Conservation (phyloP, 1,140 invertebrate genomes). For the Drosophila santomea region DNA sequence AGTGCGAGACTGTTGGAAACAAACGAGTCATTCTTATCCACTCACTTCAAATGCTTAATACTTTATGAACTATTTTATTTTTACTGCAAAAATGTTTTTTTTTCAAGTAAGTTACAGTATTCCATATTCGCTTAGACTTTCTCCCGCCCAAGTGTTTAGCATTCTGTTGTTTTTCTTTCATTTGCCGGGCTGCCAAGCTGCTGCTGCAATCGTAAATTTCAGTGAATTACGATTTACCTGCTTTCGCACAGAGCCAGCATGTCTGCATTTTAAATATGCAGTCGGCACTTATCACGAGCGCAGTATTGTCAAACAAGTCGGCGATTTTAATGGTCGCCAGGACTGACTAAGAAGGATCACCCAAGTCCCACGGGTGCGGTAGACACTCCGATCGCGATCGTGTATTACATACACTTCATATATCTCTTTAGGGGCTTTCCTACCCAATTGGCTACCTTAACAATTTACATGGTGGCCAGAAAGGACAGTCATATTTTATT, state of each 20-base stretch:
- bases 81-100: no score
- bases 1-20: no score
- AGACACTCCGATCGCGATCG: conserved; percentile 3
- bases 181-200: conserved; percentile 36
- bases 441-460: conserved; percentile 50
- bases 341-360: conserved; percentile 44
- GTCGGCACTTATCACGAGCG: conserved; percentile 59
- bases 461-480: conserved; percentile 52
- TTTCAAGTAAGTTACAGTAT: background rate
- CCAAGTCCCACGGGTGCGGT: background rate
- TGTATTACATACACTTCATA: background rate
- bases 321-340: conserved; percentile 42
- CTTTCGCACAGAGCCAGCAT: conserved; percentile 50
- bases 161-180: conserved; percentile 28
- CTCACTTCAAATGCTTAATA: no score
- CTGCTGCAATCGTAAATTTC: conserved; percentile 73
- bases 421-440: conserved; percentile 26
- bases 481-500: conserved; percentile 63
- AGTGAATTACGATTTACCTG: conserved; percentile 75
- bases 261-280: conserved; percentile 75
- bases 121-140: conserved; percentile 7
- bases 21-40: no score
- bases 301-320: conserved; percentile 11
- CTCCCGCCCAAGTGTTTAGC: conserved; percentile 20
- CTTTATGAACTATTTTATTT: no score